Conservation (phyloP, 2,888 invertebrate species). For the Heteropelma amictum region DNA sequence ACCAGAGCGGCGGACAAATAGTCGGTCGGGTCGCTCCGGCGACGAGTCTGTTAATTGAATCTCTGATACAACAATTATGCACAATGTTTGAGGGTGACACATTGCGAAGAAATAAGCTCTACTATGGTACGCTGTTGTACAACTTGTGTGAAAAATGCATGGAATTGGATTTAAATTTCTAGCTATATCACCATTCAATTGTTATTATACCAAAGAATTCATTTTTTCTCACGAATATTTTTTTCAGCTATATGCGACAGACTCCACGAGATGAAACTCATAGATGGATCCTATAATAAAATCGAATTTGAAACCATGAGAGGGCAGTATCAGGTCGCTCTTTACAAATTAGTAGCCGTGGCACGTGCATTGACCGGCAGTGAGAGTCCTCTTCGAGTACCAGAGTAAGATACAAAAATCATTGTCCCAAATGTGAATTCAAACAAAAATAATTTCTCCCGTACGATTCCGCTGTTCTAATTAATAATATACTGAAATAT, state of each 20-base stretch:
- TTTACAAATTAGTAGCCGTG: conserved; percentile 83
- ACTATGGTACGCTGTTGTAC: conserved; percentile 77
- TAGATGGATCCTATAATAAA: conserved; percentile 85
- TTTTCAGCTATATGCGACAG: conserved; percentile 82
- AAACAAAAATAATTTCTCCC: neutral
- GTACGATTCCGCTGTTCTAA: neutral
- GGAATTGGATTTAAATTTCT: conserved; percentile 54
- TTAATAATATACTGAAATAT: neutral
- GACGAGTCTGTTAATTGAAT: conserved; percentile 85
- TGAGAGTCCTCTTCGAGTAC: conserved; percentile 61
- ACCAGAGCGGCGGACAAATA: conserved; percentile 56
- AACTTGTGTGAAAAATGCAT: neutral
- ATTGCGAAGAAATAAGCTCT: conserved; percentile 81
- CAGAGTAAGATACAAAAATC: conserved; percentile 63
- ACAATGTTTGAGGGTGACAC: conserved; percentile 82
- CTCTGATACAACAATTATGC: conserved; percentile 85
- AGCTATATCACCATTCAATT: too few relatives aligned
- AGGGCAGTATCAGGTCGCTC: conserved; percentile 83
- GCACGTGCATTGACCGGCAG: conserved; percentile 77
- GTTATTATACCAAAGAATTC: too few relatives aligned
- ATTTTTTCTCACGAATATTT: neutral
- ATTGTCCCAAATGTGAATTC: neutral
- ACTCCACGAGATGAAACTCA: conserved; percentile 84
- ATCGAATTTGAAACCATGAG: conserved; percentile 85
- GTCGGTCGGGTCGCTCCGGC: conserved; percentile 79